Evolutionary conservation across 2,113 vertebrate species (phyloP), one percentile per base, ranked within the genome.

Genomic region (Euleptes europaea): DNA sequence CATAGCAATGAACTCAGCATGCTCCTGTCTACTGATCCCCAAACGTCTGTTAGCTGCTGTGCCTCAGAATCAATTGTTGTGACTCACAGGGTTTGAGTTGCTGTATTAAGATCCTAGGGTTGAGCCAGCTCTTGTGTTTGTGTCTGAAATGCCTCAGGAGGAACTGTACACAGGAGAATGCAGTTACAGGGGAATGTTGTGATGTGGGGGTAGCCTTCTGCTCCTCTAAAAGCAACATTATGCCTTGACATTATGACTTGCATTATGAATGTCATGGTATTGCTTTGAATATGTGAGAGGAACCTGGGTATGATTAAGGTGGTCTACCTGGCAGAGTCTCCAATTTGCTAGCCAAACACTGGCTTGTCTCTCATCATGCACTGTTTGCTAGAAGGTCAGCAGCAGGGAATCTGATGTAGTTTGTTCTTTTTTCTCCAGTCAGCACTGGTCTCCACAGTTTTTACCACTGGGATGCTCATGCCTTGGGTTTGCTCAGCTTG

Each of bases 401-500:
- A 57, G 15, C 89, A 80, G 9, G 4, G 10, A 72, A 33, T 77
- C 76, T 89, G 11, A 5, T 40, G 57, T 2, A 15, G 38, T 71
- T 26, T 67, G 42, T 1, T 71, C 10, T 14, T 47, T 23, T 84
- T 13, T 13, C 42, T n/a, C 0, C 66, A 71, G 21, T 78, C 35
- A 80, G 78, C 40, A 82, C 66, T 66, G 88, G 84, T 54, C 47
- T 60, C 76, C 9, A 1, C 80, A 63, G 83, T 81, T 82, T 65
- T 44, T 83, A 84, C 57, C 35, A 1, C 79, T 72, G 77, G 83
- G 38, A 28, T 80, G 70, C 28, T 4, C 38, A 21, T 33, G 49
- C 13, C 33, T 72, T 89, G 84, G 77, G 73, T 93, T 86, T 66
- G 49, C 15, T 14, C 87, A 83, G 79, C 5, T 7, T 4, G 19